phyloP scores from a whole-genome alignment of 2,113 vertebrate genomes.

The Oxygymnocypris stewartii region DNA sequence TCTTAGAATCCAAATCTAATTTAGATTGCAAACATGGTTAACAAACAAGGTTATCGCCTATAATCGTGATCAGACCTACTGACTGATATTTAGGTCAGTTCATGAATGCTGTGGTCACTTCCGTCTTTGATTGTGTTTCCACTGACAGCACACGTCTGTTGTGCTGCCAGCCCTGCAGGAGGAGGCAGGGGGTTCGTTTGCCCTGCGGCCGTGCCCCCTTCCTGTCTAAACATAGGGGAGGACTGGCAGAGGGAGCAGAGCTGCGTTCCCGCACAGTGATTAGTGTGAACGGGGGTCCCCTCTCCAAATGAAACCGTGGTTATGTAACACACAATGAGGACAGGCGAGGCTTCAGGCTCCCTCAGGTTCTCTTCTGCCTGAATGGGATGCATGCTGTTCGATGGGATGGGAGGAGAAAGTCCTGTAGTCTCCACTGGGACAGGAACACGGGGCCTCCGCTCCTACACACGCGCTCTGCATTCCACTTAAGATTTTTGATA shows the following conservation, averaged over 20 bases:
- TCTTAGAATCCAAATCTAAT: background rate
- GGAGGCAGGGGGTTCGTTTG: constrained; percentile 12
- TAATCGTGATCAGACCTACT: background rate
- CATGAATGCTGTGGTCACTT: background rate
- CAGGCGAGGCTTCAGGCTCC: constrained; percentile 14
- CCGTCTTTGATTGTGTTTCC: background rate
- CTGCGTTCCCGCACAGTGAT: constrained; percentile 15
- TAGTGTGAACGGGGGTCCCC: constrained; percentile 17
- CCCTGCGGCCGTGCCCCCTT: background rate
- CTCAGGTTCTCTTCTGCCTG: constrained; percentile 8
- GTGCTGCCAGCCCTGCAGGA: constrained; percentile 25
- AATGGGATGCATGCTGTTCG: background rate
- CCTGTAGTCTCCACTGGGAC: background rate
- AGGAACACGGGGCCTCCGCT: background rate
- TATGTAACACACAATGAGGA: constrained; percentile 33
- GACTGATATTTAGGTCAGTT: background rate
- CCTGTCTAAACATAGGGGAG: constrained; percentile 30
- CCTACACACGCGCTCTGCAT: background rate
- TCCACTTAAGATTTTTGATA: constrained; percentile 13
- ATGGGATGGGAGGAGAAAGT: background rate
- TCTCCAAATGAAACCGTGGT: constrained; percentile 27
- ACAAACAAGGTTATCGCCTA: background rate
- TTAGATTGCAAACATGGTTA: background rate
- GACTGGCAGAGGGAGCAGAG: constrained; percentile 17
- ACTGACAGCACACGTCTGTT: constrained; percentile 42